Evolutionary conservation across 2,113 vertebrate species (phyloP).

Genomic region (Ramphastos sulfuratus): DNA sequence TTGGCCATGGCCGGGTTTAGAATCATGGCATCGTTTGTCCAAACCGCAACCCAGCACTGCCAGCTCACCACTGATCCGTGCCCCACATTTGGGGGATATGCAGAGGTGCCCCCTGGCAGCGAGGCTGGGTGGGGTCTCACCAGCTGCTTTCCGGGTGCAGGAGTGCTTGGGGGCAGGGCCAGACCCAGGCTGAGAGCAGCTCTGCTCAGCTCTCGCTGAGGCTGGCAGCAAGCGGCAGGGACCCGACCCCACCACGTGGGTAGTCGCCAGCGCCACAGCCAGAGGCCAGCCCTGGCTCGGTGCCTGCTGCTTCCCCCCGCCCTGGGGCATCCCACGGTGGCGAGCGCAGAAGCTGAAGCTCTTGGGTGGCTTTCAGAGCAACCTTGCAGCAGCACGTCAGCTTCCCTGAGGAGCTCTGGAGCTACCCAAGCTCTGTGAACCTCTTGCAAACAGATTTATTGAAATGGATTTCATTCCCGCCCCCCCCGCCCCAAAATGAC

Average conservation of each 20-base stretch:
- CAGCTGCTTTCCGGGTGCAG: neutral
- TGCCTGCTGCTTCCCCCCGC: no score
- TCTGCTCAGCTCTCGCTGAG: neutral
- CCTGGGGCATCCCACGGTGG: rapidly evolving
- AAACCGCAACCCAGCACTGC: no score
- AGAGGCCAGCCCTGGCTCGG: rapidly evolving
- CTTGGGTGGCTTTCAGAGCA: rapidly evolving
- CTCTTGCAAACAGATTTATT: neutral
- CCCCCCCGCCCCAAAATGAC: no score
- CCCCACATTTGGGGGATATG: neutral
- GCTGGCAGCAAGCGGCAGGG: neutral
- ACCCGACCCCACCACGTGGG: rapidly evolving
- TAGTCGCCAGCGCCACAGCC: neutral
- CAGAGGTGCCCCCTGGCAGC: neutral
- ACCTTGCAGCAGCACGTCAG: neutral
- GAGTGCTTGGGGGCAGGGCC: neutral
- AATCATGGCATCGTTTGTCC: no score
- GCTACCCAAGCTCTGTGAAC: neutral
- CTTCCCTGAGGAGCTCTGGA: neutral
- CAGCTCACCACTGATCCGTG: no score
- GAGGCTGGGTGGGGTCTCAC: neutral
- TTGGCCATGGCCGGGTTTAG: rapidly evolving
- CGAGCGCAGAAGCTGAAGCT: neutral
- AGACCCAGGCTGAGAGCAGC: neutral
- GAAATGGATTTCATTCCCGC: neutral